Percentiles rank a stretch among this genome's conserved stretches.
Conservation (phyloP, 2,888 invertebrate genomes). For the Yponomeuta malinellus region DNA sequence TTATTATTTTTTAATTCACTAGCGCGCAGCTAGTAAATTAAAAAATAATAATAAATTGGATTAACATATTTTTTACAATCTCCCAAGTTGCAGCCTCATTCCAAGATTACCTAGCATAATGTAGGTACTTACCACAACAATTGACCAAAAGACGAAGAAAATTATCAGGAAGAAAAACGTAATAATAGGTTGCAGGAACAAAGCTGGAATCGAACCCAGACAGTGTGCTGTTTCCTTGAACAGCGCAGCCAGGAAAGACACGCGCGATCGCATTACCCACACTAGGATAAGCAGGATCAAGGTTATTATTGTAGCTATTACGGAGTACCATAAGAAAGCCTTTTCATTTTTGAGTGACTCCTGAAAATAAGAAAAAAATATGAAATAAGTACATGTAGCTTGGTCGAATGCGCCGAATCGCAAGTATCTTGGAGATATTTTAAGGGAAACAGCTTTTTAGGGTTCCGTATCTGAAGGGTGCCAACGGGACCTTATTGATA, state of each 20-base stretch:
- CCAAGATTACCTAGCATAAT: too few species aligned
- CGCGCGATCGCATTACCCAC: constrained; percentile 85
- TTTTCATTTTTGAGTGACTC: constrained; percentile 90
- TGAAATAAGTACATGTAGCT: not conserved
- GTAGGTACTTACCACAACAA: constrained; percentile 81
- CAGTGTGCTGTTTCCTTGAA: constrained; percentile 95
- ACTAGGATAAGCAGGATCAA: constrained; percentile 85
- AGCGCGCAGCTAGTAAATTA: too few species aligned
- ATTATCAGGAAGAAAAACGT: constrained; percentile 86
- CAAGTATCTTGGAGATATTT: too few species aligned
- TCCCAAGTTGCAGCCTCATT: too few species aligned
- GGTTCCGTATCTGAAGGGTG: too few species aligned
- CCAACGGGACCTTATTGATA: too few species aligned
- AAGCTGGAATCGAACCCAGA: constrained; percentile 86
- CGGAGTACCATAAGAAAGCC: constrained; percentile 89
- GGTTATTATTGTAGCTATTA: constrained; percentile 91
- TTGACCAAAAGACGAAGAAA: constrained; percentile 91
- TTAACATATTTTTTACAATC: too few species aligned
- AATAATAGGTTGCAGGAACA: constrained; percentile 89
- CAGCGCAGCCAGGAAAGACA: constrained; percentile 87
- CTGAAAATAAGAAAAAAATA: constrained; percentile 59
- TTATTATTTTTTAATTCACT: too few species aligned
- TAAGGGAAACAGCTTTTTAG: too few species aligned
- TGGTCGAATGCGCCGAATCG: too few species aligned
- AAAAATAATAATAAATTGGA: too few species aligned